Evolutionary conservation across 1,140 invertebrate species (phyloP).

Genomic region (Bilobella aurantiaca): DNA sequence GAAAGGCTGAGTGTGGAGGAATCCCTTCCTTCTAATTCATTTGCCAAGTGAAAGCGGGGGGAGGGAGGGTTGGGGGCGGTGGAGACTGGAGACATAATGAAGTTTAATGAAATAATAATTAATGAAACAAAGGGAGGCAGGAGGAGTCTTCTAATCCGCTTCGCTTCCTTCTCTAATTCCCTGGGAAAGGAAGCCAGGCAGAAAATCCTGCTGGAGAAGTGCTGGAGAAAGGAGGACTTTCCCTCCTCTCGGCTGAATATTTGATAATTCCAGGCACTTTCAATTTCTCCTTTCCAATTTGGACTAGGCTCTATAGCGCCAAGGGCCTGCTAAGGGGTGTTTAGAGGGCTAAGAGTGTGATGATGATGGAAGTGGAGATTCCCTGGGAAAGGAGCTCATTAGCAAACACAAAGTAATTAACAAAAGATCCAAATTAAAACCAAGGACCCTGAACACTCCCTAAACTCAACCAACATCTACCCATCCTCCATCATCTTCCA

Average conservation of each 20-base stretch:
- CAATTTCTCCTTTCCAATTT: neutral
- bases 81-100: neutral
- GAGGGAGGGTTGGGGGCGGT: neutral
- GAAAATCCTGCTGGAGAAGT: neutral
- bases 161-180: neutral
- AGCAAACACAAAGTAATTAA: neutral
- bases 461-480: neutral
- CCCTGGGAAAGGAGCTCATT: neutral
- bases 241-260: neutral
- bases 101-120: neutral
- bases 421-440: neutral
- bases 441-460: neutral
- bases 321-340: neutral
- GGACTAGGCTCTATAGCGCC: neutral
- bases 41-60: neutral
- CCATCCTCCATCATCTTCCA: no score
- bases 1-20: neutral
- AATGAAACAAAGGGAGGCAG: neutral
- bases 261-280: no score
- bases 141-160: neutral
- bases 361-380: neutral
- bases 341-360: neutral
- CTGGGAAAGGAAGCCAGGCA: neutral
- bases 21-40: neutral
- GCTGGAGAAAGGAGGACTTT: neutral